Percentiles rank a stretch among this genome's conserved stretches.
Evolutionary conservation across 2,113 vertebrate genomes (phyloP).

Genomic region (Paralichthys olivaceus): DNA sequence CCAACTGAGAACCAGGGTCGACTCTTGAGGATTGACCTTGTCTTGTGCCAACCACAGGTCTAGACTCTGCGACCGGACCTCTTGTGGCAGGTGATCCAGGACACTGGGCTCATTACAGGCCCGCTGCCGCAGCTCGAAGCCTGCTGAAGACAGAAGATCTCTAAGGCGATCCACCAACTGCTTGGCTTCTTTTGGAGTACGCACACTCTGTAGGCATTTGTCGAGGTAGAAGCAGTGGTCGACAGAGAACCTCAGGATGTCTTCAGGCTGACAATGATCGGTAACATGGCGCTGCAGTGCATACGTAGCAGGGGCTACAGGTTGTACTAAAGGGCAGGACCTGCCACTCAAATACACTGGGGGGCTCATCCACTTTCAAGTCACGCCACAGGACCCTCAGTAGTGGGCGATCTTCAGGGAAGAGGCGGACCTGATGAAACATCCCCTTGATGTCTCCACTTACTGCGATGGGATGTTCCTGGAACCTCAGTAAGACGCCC

Average conservation of each 20-base stretch:
- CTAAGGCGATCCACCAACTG: background rate
- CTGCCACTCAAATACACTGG: slow-evolving; percentile 17
- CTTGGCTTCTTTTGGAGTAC: slow-evolving; percentile 1
- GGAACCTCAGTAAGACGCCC: background rate
- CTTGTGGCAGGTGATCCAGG: background rate
- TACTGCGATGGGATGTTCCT: background rate
- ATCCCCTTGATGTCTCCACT: slow-evolving; percentile 15
- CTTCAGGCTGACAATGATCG: background rate
- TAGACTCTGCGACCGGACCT: background rate
- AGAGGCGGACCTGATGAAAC: slow-evolving; percentile 5
- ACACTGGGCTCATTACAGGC: background rate
- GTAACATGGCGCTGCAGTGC: slow-evolving; percentile 7
- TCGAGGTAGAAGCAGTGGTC: slow-evolving; percentile 23
- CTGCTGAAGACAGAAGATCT: background rate
- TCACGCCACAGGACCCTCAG: background rate
- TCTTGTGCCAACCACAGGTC: background rate
- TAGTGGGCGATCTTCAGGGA: background rate
- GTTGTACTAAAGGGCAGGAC: slow-evolving; percentile 19
- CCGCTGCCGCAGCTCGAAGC: background rate
- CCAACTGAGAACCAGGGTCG: background rate
- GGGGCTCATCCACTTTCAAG: background rate
- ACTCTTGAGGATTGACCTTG: background rate
- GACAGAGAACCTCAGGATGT: slow-evolving; percentile 8
- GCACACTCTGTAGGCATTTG: slow-evolving; percentile 22
- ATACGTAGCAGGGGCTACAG: slow-evolving; percentile 25